Evolutionary conservation across 2,113 vertebrate genomes (phyloP).

Genomic region (Pampusana beccarii): DNA sequence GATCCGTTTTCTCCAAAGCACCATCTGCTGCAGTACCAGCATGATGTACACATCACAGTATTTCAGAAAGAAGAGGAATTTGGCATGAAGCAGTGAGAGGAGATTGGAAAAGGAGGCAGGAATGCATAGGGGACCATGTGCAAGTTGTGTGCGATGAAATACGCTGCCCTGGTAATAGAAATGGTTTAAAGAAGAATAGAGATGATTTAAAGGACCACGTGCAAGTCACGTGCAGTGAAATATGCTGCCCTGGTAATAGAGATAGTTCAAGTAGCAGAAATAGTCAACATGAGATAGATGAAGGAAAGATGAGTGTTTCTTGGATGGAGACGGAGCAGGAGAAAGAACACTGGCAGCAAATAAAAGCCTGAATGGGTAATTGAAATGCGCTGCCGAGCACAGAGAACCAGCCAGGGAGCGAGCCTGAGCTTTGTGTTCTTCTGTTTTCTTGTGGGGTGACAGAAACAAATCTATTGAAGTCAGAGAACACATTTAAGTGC

Average conservation of each 20-base stretch:
- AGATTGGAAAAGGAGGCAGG: not conserved
- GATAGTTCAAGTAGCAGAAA: not conserved
- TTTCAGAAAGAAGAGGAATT: not conserved
- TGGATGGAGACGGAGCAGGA: not conserved
- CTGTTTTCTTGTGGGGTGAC: constrained; percentile 30
- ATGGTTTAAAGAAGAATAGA: not conserved
- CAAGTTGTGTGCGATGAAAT: not conserved
- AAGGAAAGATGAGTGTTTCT: not conserved
- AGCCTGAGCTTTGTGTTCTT: not conserved
- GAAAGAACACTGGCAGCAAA: not conserved
- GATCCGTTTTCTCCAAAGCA: not conserved
- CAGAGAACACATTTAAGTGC: constrained; percentile 24
- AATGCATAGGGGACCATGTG: not conserved
- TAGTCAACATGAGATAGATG: not conserved
- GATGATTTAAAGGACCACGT: no score
- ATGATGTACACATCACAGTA: not conserved
- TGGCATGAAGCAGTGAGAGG: not conserved
- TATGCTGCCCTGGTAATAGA: not conserved
- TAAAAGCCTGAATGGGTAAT: not conserved
- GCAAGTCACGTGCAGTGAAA: not conserved
- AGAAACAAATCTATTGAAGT: constrained; percentile 52
- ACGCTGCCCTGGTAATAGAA: not conserved
- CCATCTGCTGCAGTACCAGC: not conserved
- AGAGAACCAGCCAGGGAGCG: not conserved
- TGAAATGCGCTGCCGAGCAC: not conserved